These are phyloP conservation scores for Numenius phaeopus DNA, from an alignment of 2,797 vertebrate genomes.

Conservation along the genomic window DNA sequence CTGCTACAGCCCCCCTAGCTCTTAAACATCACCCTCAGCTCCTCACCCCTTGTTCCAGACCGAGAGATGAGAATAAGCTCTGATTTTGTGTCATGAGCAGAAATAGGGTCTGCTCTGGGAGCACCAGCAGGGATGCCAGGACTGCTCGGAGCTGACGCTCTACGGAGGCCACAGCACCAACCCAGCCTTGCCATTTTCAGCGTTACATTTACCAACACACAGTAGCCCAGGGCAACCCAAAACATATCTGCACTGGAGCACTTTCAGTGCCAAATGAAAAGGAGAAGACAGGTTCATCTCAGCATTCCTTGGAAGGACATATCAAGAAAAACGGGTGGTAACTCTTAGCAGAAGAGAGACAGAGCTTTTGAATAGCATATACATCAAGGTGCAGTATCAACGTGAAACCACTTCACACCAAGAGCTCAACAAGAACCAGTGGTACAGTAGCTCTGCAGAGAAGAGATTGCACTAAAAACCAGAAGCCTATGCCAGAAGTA, in stretches of 20 bases:
- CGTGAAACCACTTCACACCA: not conserved
- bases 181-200: not conserved
- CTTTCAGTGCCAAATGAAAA: not conserved
- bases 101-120: not conserved
- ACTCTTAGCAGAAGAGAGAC: not conserved
- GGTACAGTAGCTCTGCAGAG: not conserved
- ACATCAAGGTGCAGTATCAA: not conserved
- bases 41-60: not conserved
- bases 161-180: not conserved
- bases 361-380: not conserved
- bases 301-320: not conserved
- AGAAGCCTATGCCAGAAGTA: not conserved
- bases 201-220: rapidly evolving
- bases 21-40: not conserved
- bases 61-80: not conserved
- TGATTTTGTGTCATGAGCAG: not conserved
- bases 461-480: not conserved
- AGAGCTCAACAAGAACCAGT: not conserved
- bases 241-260: not conserved
- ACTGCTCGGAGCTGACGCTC: not conserved
- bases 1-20: not conserved
- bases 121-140: not conserved
- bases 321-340: not conserved
- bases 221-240: not conserved
- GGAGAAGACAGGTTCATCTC: not conserved